These are phyloP conservation scores for Drosophila ercepeae DNA, from an alignment of 1,140 invertebrate species.

Conservation along the genomic window DNA sequence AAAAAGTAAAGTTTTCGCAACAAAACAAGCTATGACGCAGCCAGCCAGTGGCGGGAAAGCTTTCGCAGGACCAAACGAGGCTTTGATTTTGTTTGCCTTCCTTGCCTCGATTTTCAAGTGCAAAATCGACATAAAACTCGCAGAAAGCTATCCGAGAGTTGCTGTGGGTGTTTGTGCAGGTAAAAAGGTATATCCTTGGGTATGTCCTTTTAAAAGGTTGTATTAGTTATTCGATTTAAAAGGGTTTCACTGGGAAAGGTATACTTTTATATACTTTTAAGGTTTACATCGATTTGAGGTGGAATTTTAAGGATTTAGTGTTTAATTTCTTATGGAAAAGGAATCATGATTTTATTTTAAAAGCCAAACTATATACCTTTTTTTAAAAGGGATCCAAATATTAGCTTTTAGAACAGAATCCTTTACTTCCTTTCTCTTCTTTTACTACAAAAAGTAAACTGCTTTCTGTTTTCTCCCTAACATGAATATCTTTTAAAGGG, in stretches of 20 bases:
- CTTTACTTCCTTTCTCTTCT: too few relatives aligned
- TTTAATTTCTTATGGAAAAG: too few relatives aligned
- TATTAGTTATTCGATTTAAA: background rate
- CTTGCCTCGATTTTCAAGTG: conserved; percentile 64
- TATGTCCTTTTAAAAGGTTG: conserved; percentile 5
- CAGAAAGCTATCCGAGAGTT: conserved; percentile 37
- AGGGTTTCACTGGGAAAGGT: too few relatives aligned
- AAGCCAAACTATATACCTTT: too few relatives aligned
- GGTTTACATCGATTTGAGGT: too few relatives aligned
- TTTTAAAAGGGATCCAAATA: too few relatives aligned
- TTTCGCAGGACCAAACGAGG: conserved; percentile 28
- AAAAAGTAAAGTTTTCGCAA: conserved; percentile 76
- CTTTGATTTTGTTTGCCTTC: conserved; percentile 62
- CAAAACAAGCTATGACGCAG: conserved; percentile 58
- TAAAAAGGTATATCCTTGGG: conserved; percentile 9
- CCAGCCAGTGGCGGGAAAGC: conserved; percentile 66
- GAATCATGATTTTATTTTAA: too few relatives aligned
- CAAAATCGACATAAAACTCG: conserved; percentile 72
- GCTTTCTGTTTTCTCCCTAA: too few relatives aligned
- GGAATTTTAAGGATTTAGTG: too few relatives aligned
- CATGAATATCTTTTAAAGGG: background rate
- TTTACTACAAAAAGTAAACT: background rate
- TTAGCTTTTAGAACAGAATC: too few relatives aligned
- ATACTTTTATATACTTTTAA: too few relatives aligned
- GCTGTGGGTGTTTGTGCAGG: conserved; percentile 5